Conservation (phyloP, 1,140 invertebrate species). For the Leptinotarsa undecemlineata region DNA sequence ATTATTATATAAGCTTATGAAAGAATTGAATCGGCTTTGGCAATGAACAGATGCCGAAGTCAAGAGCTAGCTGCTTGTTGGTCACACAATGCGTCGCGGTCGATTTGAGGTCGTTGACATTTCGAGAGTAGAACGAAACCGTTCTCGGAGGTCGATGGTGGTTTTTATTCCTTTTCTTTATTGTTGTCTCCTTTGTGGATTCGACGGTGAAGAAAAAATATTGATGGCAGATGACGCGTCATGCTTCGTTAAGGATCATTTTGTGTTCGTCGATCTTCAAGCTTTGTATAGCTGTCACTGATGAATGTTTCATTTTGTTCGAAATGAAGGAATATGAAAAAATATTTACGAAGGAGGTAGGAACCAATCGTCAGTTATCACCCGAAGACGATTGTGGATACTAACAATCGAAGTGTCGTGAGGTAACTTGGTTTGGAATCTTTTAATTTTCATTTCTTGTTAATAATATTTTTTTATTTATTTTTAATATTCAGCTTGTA, state of each 20-base stretch:
- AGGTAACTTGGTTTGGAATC: too few species aligned
- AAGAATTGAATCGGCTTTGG: neutral
- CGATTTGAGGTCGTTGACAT: neutral
- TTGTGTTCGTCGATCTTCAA: neutral
- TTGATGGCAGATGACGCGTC: neutral
- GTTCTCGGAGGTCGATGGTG: neutral
- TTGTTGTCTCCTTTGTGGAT: conserved; percentile 7
- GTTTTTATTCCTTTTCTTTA: neutral
- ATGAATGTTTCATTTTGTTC: too few species aligned
- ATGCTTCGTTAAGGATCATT: neutral
- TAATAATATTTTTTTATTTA: too few species aligned
- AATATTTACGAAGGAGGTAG: too few species aligned
- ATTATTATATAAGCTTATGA: neutral
- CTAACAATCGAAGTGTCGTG: too few species aligned
- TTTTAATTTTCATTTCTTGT: too few species aligned
- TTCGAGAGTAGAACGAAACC: conserved; percentile 5
- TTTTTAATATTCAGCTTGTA: too few species aligned
- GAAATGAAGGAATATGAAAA: too few species aligned
- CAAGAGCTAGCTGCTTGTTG: neutral
- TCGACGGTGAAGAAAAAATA: neutral
- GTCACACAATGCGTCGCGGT: neutral
- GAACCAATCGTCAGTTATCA: too few species aligned
- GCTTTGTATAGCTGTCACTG: too few species aligned
- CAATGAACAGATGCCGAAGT: neutral
- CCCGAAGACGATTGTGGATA: too few species aligned